Base-by-base conservation (phyloP, 1,140 invertebrate species). In the Hyphantria cunea region DNA sequence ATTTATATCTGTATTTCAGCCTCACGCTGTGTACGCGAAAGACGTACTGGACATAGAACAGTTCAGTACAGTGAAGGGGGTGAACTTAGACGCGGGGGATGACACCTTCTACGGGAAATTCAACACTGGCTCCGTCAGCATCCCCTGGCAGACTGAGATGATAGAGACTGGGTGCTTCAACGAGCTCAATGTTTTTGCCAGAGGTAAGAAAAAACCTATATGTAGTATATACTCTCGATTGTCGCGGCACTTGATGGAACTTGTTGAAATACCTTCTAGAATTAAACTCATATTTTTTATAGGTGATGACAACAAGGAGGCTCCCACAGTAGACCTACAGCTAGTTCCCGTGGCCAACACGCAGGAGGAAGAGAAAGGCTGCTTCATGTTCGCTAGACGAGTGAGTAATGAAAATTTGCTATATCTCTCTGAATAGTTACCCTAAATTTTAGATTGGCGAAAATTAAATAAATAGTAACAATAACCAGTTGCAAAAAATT, bases 111-210 rank as follows among this genome's bases (percentile, higher is more conserved):
- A 99, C 92, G 96, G 95, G 80, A 99, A 99, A 94, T 99, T 99
- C 91, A 99, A 98, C 92, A 99, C 98, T n/a, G 99, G 99, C 68
- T 98, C 97, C 80, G 98, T 99, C 48, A 99, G 98, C 52, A 99
- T 99, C 85, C 98, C 99, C 11, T 99, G 99, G 98, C 99, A 99
- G 93, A 96, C 93, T 79, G 99, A 99, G 95, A 99, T 99, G 98
- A 96, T 99, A 80, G 98, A 99, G 92, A 99, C 98, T 0, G 98
- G 99, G 80, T 97, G 96, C 88, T 99, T 96, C 89, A 94, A 96
- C 72, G 98, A 99, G 86, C 93, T 99, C 70, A 99, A 99, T 89
- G 94, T 97, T 12, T 98, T 98, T 90, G 96, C 95, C 33, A 93
- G 95, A 42, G 95, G 96, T 88, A 94, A n/a, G n/a, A n/a, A n/a